Evolutionary conservation across 2,797 vertebrate genomes (phyloP).

Genomic region (Smutsia gigantea): DNA sequence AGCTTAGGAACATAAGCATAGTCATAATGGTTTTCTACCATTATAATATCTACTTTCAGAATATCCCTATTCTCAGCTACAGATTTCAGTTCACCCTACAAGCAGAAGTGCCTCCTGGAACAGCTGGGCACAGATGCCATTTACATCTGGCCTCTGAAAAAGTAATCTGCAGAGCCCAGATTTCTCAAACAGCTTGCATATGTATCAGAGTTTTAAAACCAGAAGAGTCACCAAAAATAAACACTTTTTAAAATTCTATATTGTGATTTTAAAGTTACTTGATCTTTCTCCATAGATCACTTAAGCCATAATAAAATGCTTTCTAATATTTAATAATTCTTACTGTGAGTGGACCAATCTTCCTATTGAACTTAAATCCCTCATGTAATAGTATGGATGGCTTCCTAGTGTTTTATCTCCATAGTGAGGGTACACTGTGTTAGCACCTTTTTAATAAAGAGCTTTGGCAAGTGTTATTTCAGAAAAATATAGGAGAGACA

Average conservation of each 20-base stretch:
- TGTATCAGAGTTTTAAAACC: conserved; percentile 35
- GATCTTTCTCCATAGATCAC: not conserved
- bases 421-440: not conserved
- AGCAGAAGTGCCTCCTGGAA: not conserved
- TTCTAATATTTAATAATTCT: not conserved
- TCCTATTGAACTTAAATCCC: conserved; percentile 2
- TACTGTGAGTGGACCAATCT: not conserved
- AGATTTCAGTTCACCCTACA: not conserved
- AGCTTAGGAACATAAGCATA: not conserved
- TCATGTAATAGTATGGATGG: not conserved
- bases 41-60: not conserved
- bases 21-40: not conserved
- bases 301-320: not conserved
- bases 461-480: not conserved
- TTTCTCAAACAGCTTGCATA: conserved; percentile 11
- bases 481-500: not conserved
- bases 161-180: not conserved
- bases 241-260: not conserved
- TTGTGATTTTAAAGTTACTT: not conserved
- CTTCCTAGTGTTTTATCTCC: not conserved
- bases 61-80: not conserved
- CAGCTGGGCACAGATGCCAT: conserved; percentile 2
- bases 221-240: not conserved
- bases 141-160: conserved; percentile 35
- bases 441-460: not conserved